A percentile compares a stretch with the other conserved stretches of the same genome.
Conservation (phyloP, 1,140 invertebrate genomes). For the Danaus plexippus region DNA sequence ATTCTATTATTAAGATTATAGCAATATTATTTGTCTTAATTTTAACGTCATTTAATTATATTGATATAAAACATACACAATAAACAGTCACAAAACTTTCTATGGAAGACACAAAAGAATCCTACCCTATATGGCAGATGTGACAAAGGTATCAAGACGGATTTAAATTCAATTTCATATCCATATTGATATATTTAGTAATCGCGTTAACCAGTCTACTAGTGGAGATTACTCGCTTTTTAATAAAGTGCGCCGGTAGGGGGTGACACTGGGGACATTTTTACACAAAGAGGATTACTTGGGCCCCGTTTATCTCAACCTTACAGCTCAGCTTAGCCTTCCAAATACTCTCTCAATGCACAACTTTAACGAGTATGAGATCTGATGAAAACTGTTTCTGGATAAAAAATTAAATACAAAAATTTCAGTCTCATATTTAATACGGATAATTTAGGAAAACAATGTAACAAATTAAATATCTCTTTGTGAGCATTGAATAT, state of each 20-base stretch:
- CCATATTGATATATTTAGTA: conserved; percentile 66
- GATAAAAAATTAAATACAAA: too few relatives aligned
- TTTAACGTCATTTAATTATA: too few relatives aligned
- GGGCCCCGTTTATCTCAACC: conserved; percentile 65
- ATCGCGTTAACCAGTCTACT: conserved; percentile 68
- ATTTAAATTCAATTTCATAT: conserved; percentile 69
- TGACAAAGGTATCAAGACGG: conserved; percentile 31
- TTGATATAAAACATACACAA: too few relatives aligned
- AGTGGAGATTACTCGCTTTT: conserved; percentile 67
- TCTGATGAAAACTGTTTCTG: conserved; percentile 1
- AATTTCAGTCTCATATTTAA: too few relatives aligned
- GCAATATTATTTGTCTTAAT: too few relatives aligned
- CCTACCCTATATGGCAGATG: too few relatives aligned
- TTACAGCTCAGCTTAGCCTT: conserved; percentile 63
- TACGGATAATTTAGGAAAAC: too few relatives aligned
- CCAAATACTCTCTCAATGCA: conserved; percentile 59
- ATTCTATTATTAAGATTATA: too few relatives aligned
- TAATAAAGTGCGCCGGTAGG: conserved; percentile 64
- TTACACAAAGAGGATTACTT: conserved; percentile 70
- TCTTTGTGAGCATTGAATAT: too few relatives aligned
- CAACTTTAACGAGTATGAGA: conserved; percentile 41
- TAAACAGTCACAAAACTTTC: too few relatives aligned
- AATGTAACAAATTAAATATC: too few relatives aligned
- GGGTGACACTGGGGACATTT: conserved; percentile 65
- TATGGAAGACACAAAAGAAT: too few relatives aligned